Evolutionary conservation across 2,113 vertebrate species (phyloP).

Genomic region (Dasyurus viverrinus): DNA sequence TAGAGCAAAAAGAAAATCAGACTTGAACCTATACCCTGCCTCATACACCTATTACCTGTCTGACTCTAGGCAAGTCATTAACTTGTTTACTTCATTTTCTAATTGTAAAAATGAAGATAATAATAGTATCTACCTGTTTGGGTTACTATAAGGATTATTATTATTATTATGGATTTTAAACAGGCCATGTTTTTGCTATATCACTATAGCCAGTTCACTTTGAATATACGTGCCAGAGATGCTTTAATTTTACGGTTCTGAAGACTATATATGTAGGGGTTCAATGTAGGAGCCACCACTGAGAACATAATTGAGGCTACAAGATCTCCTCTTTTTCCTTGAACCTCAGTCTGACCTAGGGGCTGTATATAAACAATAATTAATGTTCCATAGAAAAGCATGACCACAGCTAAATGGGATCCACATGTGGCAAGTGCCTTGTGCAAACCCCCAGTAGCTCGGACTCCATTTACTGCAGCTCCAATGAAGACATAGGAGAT

Average conservation of each 20-base stretch:
- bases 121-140: not conserved
- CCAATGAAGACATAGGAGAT: slow-evolving; percentile 47
- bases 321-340: not conserved
- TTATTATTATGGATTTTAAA: not conserved
- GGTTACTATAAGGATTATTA: not conserved
- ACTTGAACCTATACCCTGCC: not conserved
- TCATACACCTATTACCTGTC: not conserved
- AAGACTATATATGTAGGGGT: not conserved
- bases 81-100: not conserved
- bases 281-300: not conserved
- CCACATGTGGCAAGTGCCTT: slow-evolving; percentile 53
- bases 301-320: not conserved
- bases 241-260: not conserved
- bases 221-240: not conserved
- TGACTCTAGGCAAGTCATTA: not conserved
- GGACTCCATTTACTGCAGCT: slow-evolving; percentile 5
- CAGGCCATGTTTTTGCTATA: not conserved
- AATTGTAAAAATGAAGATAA: not conserved
- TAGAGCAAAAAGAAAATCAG: not conserved
- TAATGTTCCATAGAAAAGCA: slow-evolving; percentile 8
- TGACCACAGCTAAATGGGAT: slow-evolving; percentile 37
- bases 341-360: not conserved
- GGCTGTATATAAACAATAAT: slow-evolving; percentile 45
- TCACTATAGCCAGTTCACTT: not conserved
- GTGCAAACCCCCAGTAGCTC: slow-evolving; percentile 27